phyloP scores from a whole-genome alignment of 2,888 invertebrate species.

The Agrotis puta region DNA sequence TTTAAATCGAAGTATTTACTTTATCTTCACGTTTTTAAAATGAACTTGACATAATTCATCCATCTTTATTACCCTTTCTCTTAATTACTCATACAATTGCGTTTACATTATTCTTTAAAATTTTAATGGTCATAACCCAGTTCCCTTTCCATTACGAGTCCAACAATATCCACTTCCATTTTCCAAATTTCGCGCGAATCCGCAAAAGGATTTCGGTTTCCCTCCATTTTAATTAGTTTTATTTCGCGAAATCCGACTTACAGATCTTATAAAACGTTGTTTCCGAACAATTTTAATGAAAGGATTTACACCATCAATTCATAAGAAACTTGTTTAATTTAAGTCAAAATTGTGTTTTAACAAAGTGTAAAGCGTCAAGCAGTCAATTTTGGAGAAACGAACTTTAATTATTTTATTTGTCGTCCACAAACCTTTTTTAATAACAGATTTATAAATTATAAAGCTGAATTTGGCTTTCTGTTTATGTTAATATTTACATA shows the following conservation, averaged over 20 bases:
- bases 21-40: too few species aligned
- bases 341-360: constrained; percentile 75
- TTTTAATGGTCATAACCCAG: constrained; percentile 43
- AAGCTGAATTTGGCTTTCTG: not conserved
- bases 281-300: constrained; percentile 87
- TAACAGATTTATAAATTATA: not conserved
- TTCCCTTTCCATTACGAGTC: constrained; percentile 53
- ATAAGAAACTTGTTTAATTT: constrained; percentile 80
- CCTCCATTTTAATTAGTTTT: constrained; percentile 85
- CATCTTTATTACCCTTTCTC: not conserved
- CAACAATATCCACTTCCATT: constrained; percentile 49
- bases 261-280: constrained; percentile 84
- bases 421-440: constrained; percentile 4
- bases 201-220: constrained; percentile 61
- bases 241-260: constrained; percentile 82
- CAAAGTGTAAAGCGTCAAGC: constrained; percentile 69
- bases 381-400: constrained; percentile 56
- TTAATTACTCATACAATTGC: constrained; percentile 5
- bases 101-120: constrained; percentile 2
- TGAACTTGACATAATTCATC: too few species aligned
- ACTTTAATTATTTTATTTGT: constrained; percentile 50
- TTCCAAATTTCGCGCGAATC: constrained; percentile 47
- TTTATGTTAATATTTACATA: not conserved
- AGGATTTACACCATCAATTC: constrained; percentile 79
- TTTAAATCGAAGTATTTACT: too few species aligned